phyloP scores from a whole-genome alignment of 2,113 vertebrate species.

The Catharus fuscescens region DNA sequence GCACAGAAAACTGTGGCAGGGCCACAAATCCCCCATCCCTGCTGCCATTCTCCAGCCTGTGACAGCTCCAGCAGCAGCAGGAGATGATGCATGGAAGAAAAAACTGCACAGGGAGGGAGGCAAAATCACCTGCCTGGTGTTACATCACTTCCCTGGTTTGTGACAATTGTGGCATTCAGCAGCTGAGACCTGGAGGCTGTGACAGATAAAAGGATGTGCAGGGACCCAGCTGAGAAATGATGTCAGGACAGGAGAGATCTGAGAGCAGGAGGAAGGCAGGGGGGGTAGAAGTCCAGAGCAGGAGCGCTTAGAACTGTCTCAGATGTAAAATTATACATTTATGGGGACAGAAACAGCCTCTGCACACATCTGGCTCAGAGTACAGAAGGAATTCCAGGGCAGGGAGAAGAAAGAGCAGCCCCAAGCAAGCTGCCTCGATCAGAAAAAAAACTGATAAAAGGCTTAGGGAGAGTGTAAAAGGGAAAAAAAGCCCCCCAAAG shows the following conservation, averaged over 20 bases:
- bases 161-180: not conserved
- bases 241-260: not conserved
- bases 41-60: not conserved
- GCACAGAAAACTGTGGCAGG: not conserved
- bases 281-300: not conserved
- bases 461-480: not conserved
- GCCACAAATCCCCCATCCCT: accelerated
- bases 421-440: not conserved
- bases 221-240: not conserved
- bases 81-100: not conserved
- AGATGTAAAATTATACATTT: accelerated
- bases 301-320: not conserved
- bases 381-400: not conserved
- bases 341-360: not conserved
- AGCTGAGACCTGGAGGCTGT: not conserved
- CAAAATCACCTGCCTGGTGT: not conserved
- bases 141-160: not conserved
- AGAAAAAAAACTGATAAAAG: not conserved
- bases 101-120: not conserved
- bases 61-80: not conserved
- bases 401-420: not conserved
- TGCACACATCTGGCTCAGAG: accelerated
- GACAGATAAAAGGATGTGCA: not conserved
- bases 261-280: not conserved
- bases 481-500: not conserved